Base-by-base conservation (phyloP, 2,888 invertebrate species). In the Agrilus biguttatus region DNA sequence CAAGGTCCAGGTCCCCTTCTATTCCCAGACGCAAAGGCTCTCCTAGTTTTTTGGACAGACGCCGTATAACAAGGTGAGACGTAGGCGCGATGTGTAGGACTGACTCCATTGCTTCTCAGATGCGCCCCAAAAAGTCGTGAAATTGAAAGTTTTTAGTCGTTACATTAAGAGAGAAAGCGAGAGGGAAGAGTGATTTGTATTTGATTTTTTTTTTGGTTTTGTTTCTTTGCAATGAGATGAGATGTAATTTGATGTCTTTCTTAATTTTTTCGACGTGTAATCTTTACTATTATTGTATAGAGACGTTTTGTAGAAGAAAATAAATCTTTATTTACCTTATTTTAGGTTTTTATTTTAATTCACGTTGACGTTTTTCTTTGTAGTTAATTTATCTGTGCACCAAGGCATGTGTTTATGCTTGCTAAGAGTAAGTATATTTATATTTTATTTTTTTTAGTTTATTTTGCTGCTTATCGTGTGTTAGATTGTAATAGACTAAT, bases 1-100 rank as follows among this genome's bases (percentile, higher is more conserved):
- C 73, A 44, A 68, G 74, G 14, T 74, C 75, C 10, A 72, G 79
- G 51, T 80, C 88, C 46, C 85, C 83, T n/a, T 92, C 92, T 46
- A 93, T 93, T 64, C 90, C 93, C 40, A 73, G 93, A 44, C 77
- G 93, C 47, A 83, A 86, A 54, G 93, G 93, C 36, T 93, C 93
- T 44, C 95, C 95, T 14, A 90, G 90, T 66, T 93, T 93, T 69
- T 72, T 93, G 48, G 93, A 93, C 67, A 75, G 91, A 55, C 76
- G 95, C 45, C 78, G 95, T 54, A 95, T 95, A 59, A 95, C 95
- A 55, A 95, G 93, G 93, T 95, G 80, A 68, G 50, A 33, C 28
- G 28, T 28, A 28, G 28, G 28, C 28, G 28, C 28, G 28, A 10
- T 41, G 17, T 41, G 48, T 49, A 52, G 40, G 46, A 41, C 35